Conservation (phyloP, 2,888 invertebrate genomes). For the Augiades crinisus region DNA sequence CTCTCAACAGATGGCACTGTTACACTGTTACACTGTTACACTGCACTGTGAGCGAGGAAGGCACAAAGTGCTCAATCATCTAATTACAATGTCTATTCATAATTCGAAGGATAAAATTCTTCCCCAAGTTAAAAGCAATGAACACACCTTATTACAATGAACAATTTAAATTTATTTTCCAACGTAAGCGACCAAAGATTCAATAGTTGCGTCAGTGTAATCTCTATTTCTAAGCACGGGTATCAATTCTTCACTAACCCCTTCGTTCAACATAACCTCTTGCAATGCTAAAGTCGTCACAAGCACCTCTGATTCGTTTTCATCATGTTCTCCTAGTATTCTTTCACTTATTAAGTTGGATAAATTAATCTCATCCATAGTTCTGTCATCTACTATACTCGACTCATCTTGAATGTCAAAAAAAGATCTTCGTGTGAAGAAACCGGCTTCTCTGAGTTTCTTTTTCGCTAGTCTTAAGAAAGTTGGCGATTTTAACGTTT, state of each 20-base stretch:
- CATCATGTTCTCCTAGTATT: conserved; percentile 54
- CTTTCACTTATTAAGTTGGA: conserved; percentile 63
- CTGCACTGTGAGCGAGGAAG: too few species aligned
- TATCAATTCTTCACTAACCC: conserved; percentile 2
- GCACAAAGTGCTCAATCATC: too few species aligned
- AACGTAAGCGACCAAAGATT: neutral
- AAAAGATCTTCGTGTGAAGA: conserved; percentile 41
- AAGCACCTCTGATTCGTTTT: conserved; percentile 54
- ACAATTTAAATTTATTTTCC: neutral
- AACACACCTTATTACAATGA: neutral
- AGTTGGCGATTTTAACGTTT: conserved; percentile 59
- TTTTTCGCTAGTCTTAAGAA: conserved; percentile 66
- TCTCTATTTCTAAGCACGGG: conserved; percentile 1
- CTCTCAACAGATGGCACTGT: too few species aligned
- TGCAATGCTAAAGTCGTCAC: conserved; percentile 58
- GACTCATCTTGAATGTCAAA: conserved; percentile 34
- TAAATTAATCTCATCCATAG: conserved; percentile 63
- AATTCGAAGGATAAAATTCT: too few species aligned
- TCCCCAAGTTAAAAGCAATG: neutral
- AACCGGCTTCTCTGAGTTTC: conserved; percentile 57
- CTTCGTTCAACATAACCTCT: conserved; percentile 48
- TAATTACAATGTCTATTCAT: too few species aligned
- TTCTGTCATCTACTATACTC: conserved; percentile 48
- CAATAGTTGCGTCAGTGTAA: neutral
- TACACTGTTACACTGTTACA: too few species aligned